Percentiles rank a stretch among this genome's conserved stretches.
Evolutionary conservation across 2,888 invertebrate genomes (phyloP).

Genomic region (Tyria jacobaeae): DNA sequence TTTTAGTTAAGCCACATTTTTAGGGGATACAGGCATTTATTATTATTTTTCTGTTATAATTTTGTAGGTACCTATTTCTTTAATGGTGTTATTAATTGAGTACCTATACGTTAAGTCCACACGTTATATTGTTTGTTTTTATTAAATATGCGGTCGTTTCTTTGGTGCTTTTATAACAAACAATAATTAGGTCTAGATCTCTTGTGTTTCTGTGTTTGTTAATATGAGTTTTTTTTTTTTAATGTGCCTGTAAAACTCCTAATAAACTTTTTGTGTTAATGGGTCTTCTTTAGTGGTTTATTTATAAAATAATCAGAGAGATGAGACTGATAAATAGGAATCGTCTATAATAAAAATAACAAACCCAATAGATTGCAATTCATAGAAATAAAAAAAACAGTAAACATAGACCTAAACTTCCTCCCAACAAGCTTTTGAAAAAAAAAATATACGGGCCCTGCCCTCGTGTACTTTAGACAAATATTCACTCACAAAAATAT

Average conservation of each 20-base stretch:
- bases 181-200: no score
- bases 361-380: background rate
- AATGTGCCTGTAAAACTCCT: no score
- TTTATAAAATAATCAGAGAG: background rate
- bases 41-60: background rate
- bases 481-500: constrained; percentile 53
- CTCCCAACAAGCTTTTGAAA: constrained; percentile 17
- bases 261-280: no score
- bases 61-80: no score
- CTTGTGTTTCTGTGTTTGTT: no score
- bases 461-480: constrained; percentile 26
- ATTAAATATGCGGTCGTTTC: no score
- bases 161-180: no score
- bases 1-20: background rate
- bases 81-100: no score
- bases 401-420: constrained; percentile 21
- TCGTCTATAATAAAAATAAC: background rate
- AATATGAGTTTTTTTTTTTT: no score
- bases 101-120: no score
- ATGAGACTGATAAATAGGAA: background rate
- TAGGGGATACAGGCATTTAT: background rate
- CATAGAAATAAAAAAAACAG: background rate
- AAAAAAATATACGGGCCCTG: constrained; percentile 32
- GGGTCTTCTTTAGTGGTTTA: background rate
- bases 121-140: no score